Evolutionary conservation across 2,797 vertebrate genomes (phyloP).

Genomic region (Sebastes taczanowskii): DNA sequence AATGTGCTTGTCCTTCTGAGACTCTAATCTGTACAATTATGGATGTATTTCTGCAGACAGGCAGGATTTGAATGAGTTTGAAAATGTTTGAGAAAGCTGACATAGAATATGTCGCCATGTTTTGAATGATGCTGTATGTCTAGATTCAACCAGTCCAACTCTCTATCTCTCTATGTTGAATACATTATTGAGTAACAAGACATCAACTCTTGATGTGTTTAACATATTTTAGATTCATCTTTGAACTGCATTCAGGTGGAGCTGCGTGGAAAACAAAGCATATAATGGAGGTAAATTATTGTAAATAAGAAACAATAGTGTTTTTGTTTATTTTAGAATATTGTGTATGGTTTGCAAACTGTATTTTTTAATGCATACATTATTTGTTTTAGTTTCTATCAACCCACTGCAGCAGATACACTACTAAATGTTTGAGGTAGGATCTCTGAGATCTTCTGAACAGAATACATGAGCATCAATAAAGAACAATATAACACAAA

Average conservation of each 20-base stretch:
- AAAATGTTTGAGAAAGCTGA: too few relatives aligned
- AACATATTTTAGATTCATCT: not conserved
- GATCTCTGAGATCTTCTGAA: not conserved
- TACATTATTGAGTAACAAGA: not conserved
- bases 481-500: not conserved
- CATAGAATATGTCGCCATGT: too few relatives aligned
- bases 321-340: not conserved
- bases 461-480: not conserved
- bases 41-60: not conserved
- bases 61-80: too few relatives aligned
- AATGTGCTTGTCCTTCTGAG: not conserved
- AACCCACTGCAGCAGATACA: not conserved
- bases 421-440: not conserved
- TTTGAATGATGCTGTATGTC: not conserved
- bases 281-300: not conserved
- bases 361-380: not conserved
- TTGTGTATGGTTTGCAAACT: not conserved
- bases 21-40: not conserved
- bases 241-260: not conserved
- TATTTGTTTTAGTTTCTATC: not conserved
- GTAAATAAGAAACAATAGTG: not conserved
- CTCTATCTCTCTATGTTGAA: not conserved
- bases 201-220: not conserved
- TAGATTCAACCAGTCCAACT: not conserved
- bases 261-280: not conserved